Conservation (phyloP, 2,888 invertebrate genomes). For the Lycophotia porphyrea region DNA sequence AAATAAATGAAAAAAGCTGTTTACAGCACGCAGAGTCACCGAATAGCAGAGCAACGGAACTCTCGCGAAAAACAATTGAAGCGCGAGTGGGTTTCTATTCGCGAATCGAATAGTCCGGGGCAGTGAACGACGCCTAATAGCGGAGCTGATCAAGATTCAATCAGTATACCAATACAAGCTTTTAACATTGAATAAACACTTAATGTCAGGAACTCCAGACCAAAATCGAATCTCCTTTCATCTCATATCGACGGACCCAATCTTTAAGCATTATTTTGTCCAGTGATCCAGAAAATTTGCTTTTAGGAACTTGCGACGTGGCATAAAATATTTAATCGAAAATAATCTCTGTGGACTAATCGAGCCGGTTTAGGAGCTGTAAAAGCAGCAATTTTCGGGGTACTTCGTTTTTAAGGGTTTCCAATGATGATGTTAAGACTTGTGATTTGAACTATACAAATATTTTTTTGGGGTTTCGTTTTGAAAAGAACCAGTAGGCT, state of each 20-base stretch:
- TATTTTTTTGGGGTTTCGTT: not conserved
- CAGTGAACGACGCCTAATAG: not conserved
- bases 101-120: not conserved
- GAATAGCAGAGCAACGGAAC: not conserved
- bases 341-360: constrained; percentile 43
- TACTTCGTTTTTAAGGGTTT: constrained; percentile 1
- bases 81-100: not conserved
- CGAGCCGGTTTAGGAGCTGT: constrained; percentile 22
- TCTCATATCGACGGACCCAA: constrained; percentile 55
- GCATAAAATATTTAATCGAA: constrained; percentile 53
- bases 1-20: not conserved
- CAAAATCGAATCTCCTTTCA: constrained; percentile 28
- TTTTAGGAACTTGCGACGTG: constrained; percentile 43
- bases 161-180: not conserved
- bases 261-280: constrained; percentile 61
- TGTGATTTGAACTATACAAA: too few species aligned
- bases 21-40: not conserved
- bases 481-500: not conserved
- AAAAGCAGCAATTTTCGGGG: not conserved
- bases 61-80: not conserved
- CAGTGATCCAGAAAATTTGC: constrained; percentile 61
- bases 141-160: not conserved
- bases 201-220: constrained; percentile 22
- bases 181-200: constrained; percentile 21
- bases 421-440: constrained; percentile 1